Percentiles rank a stretch among this genome's conserved stretches.
phyloP scores from a whole-genome alignment of 2,113 vertebrate genomes.

The Scytalopus superciliaris region DNA sequence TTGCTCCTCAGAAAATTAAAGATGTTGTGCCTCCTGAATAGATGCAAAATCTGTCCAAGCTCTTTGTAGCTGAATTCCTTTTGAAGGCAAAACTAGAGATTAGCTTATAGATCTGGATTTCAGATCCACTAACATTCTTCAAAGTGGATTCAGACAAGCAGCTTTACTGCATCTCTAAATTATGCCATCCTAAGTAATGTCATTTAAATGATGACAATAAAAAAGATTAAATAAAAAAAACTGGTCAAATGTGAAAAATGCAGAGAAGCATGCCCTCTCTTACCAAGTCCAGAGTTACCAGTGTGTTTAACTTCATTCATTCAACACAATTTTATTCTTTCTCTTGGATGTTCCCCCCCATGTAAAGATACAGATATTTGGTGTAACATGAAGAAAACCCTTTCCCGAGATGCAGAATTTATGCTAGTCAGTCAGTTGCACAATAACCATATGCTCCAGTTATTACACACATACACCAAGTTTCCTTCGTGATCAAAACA shows the following conservation, averaged over 20 bases:
- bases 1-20: slow-evolving; percentile 82
- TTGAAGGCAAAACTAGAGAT: slow-evolving; percentile 79
- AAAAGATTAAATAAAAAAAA: neutral
- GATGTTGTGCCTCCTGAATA: slow-evolving; percentile 76
- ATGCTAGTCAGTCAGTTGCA: neutral
- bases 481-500: neutral
- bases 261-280: neutral
- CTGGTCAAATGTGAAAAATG: neutral
- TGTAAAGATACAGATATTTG: neutral
- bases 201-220: neutral
- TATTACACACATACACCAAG: neutral
- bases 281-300: neutral
- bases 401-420: neutral
- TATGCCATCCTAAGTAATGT: slow-evolving; percentile 17
- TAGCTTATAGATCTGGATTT: slow-evolving; percentile 73
- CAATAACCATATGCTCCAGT: neutral
- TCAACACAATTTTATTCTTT: neutral
- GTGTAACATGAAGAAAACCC: neutral
- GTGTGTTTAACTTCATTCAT: neutral
- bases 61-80: slow-evolving; percentile 79
- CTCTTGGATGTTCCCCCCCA: accelerated
- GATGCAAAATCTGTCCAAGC: slow-evolving; percentile 75
- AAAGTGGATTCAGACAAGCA: slow-evolving; percentile 65
- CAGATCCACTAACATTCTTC: slow-evolving; percentile 65
- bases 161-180: slow-evolving; percentile 41